phyloP scores from a whole-genome alignment of 2,888 invertebrate genomes.

The Seira musarum region DNA sequence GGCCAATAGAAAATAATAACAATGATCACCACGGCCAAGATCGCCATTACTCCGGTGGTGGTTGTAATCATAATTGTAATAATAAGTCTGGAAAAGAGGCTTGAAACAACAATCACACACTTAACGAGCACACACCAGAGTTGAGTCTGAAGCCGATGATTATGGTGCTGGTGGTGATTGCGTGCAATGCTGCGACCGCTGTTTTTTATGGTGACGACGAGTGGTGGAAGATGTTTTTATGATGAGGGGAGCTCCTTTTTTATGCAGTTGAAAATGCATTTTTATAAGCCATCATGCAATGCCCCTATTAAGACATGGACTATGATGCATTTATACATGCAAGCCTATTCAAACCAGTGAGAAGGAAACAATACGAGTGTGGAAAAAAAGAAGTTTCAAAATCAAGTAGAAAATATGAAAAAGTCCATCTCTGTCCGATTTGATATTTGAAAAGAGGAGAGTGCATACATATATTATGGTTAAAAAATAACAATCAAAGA shows the following conservation, averaged over 20 bases:
- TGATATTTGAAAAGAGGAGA: background rate
- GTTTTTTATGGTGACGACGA: slow-evolving; percentile 27
- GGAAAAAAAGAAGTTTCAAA: background rate
- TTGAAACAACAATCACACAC: slow-evolving; percentile 55
- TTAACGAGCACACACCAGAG: slow-evolving; percentile 41
- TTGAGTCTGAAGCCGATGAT: background rate
- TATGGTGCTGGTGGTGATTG: slow-evolving; percentile 34
- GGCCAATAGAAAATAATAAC: slow-evolving; percentile 52
- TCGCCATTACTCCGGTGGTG: slow-evolving; percentile 22
- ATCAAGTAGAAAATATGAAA: slow-evolving; percentile 8
- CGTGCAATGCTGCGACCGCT: slow-evolving; percentile 35
- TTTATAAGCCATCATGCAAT: background rate
- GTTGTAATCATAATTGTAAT: slow-evolving; percentile 55
- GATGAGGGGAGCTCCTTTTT: slow-evolving; percentile 23
- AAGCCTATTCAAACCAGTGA: background rate
- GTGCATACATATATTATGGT: background rate
- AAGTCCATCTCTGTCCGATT: background rate
- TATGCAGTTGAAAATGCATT: slow-evolving; percentile 15
- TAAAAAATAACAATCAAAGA: slow-evolving; percentile 49
- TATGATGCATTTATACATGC: slow-evolving; percentile 20
- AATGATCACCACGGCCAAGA: slow-evolving; percentile 33
- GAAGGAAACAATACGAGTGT: background rate
- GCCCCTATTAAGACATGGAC: background rate
- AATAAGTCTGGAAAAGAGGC: slow-evolving; percentile 40
- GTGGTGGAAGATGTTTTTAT: too few relatives aligned